phyloP scores from a whole-genome alignment of 2,888 invertebrate genomes.

The Buathra laborator region DNA sequence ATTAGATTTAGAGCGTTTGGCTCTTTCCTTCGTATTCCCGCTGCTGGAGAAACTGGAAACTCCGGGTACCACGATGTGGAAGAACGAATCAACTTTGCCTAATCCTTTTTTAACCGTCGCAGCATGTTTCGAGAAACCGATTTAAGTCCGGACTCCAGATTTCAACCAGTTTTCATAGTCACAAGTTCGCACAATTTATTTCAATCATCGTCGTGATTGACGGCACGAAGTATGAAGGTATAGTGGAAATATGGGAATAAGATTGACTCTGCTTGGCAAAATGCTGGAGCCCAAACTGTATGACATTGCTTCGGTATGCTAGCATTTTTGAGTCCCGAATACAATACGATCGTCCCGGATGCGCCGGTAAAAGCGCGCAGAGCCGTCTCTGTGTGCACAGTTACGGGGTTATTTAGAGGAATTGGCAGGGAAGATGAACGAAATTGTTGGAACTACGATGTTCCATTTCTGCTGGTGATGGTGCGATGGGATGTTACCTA shows the following conservation, averaged over 20 bases:
- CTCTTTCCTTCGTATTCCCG: conserved; percentile 4
- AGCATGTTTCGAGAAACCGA: neutral
- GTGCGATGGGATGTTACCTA: conserved; percentile 22
- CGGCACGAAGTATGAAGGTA: no score
- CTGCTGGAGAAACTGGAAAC: neutral
- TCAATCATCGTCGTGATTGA: neutral
- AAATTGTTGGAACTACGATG: conserved; percentile 45
- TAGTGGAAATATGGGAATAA: neutral
- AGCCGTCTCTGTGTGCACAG: neutral
- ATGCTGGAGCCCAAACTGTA: neutral
- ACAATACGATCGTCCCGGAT: neutral
- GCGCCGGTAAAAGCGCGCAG: neutral
- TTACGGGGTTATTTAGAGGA: neutral
- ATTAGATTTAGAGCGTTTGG: neutral
- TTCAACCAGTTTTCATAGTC: neutral
- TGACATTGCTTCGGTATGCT: neutral
- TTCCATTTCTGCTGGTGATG: conserved; percentile 6
- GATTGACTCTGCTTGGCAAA: neutral
- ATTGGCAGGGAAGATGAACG: conserved; percentile 47
- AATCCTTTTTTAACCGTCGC: neutral
- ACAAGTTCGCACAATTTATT: neutral
- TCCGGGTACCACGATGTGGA: neutral
- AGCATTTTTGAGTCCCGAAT: neutral
- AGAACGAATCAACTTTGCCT: neutral
- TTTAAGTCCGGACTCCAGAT: neutral